A percentile compares a stretch with the other conserved stretches of the same genome.
Conservation (phyloP, 2,113 vertebrate genomes). For the Corydoras sp. region DNA sequence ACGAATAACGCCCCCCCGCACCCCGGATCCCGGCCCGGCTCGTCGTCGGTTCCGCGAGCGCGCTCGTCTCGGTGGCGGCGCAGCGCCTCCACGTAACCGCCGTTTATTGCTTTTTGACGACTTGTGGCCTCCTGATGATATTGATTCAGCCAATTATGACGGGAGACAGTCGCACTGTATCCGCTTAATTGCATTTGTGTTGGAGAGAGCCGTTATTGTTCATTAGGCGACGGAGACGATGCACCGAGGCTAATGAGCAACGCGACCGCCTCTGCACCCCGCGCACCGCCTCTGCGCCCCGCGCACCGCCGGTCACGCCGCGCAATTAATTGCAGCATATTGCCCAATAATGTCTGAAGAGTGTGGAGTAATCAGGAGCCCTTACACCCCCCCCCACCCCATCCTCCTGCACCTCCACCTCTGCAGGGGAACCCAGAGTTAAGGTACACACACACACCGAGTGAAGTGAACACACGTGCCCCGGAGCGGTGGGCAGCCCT, state of each 20-base stretch:
- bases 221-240: conserved; percentile 57
- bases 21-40: not conserved
- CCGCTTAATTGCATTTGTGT: conserved; percentile 55
- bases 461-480: too few relatives aligned
- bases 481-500: too few relatives aligned
- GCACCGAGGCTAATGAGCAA: conserved; percentile 61
- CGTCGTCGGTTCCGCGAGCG: conserved; percentile 47
- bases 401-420: conserved; percentile 32
- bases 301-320: conserved; percentile 52
- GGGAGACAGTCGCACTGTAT: conserved; percentile 50
- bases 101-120: conserved; percentile 56
- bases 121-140: conserved; percentile 56
- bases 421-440: not conserved
- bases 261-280: too few relatives aligned
- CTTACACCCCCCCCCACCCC: conserved; percentile 32
- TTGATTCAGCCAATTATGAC: conserved; percentile 55
- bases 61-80: conserved; percentile 56
- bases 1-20: not conserved
- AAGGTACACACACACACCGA: too few relatives aligned
- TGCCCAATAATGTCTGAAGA: conserved; percentile 59
- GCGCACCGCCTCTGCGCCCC: conserved; percentile 47
- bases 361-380: conserved; percentile 45
- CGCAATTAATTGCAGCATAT: conserved; percentile 62
- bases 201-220: conserved; percentile 60
- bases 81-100: conserved; percentile 48